Conservation (phyloP, 2,113 vertebrate genomes). For the Aegotheles bennettii region DNA sequence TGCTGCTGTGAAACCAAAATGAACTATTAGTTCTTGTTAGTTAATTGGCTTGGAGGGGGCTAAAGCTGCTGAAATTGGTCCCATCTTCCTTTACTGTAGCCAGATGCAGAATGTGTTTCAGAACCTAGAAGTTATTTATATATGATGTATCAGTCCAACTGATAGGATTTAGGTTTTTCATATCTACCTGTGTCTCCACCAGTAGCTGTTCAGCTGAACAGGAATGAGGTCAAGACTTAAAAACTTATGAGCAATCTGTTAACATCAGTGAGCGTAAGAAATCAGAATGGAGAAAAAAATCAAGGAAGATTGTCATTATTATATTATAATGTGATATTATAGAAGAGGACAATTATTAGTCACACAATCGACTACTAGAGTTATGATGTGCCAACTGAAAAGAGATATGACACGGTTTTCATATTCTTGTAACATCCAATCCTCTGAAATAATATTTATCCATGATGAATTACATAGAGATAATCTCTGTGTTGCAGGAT, state of each 20-base stretch:
- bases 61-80: neutral
- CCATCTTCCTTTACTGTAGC: neutral
- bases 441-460: no score
- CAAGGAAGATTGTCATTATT: neutral
- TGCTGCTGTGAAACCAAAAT: neutral
- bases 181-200: neutral
- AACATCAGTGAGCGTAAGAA: neutral
- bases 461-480: no score
- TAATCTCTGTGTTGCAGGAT: no score
- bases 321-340: neutral
- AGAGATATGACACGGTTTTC: neutral
- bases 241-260: neutral
- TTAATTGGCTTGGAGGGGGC: neutral
- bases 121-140: neutral
- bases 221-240: neutral
- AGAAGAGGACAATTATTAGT: neutral
- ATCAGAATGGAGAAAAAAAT: neutral
- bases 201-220: neutral
- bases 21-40: neutral
- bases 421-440: neutral
- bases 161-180: neutral
- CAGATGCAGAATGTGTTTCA: neutral
- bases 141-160: neutral
- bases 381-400: no score
- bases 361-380: neutral